Percentiles rank a stretch among this genome's conserved stretches.
Conservation (phyloP, 2,888 invertebrate species). For the Drosophila yooni region DNA sequence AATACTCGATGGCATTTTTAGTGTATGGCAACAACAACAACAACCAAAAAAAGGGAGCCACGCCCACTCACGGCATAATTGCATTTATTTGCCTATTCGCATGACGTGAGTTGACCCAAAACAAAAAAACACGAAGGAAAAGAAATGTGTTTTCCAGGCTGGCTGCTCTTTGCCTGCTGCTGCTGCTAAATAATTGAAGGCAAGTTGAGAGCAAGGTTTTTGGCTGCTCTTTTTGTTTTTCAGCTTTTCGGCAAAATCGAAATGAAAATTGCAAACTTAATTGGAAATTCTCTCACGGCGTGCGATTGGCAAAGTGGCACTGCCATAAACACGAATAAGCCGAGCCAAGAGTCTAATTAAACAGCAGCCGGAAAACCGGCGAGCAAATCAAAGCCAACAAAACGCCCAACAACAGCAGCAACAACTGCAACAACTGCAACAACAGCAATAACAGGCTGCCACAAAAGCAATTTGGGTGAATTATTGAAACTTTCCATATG, state of each 20-base stretch:
- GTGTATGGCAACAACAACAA: conserved; percentile 15
- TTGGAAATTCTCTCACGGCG: conserved; percentile 78
- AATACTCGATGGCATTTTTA: conserved; percentile 6
- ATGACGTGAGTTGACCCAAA: conserved; percentile 57
- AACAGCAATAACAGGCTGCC: conserved; percentile 44
- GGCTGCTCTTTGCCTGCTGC: conserved; percentile 9
- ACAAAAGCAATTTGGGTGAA: conserved; percentile 75
- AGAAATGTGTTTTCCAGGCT: conserved; percentile 25
- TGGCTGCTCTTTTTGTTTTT: not conserved
- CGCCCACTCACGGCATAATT: conserved; percentile 69
- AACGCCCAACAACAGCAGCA: conserved; percentile 50
- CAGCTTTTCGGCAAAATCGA: conserved; percentile 21
- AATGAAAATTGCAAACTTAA: conserved; percentile 60
- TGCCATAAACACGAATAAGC: conserved; percentile 60
- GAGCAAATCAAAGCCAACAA: conserved; percentile 46
- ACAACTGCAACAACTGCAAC: conserved; percentile 8
- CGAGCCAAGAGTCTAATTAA: conserved; percentile 68
- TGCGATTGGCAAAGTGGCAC: conserved; percentile 45
- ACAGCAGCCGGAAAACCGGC: conserved; percentile 42
- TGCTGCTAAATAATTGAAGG: conserved; percentile 32
- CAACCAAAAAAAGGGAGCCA: conserved; percentile 19
- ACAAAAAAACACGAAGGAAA: conserved; percentile 11
- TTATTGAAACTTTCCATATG: conserved; percentile 76
- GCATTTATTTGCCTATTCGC: conserved; percentile 50
- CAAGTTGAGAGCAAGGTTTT: conserved; percentile 16